Evolutionary conservation across 2,888 invertebrate species (phyloP).

Genomic region (Ornithoptera alexandrae): DNA sequence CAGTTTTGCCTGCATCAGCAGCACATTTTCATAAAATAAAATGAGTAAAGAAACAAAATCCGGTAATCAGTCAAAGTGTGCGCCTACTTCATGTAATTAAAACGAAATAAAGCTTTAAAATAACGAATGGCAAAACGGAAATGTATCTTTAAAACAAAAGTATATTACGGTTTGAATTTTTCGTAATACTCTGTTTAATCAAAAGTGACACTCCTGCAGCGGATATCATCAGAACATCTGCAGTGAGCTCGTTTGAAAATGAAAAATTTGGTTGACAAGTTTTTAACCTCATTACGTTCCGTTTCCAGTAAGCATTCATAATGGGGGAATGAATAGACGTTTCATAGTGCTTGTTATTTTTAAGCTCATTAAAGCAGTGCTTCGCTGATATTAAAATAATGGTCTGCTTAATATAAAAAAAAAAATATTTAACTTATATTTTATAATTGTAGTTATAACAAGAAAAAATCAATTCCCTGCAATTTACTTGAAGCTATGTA

Average conservation of each 20-base stretch:
- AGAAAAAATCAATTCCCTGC: neutral
- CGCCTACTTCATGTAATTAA: neutral
- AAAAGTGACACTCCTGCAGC: conserved; percentile 13
- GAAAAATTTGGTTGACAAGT: conserved; percentile 19
- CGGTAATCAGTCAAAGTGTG: neutral
- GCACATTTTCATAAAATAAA: no score
- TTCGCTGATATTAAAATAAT: neutral
- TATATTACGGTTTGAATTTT: neutral
- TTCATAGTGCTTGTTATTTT: conserved; percentile 3
- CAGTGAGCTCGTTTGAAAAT: conserved; percentile 17
- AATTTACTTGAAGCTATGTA: neutral
- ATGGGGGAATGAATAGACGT: conserved; percentile 12
- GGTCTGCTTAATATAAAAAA: neutral
- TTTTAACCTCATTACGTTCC: conserved; percentile 25
- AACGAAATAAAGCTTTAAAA: neutral
- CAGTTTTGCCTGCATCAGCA: no score
- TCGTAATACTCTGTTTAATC: neutral
- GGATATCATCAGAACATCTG: conserved; percentile 10
- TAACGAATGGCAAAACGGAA: neutral
- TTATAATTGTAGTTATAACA: neutral
- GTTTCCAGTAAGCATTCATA: conserved; percentile 16
- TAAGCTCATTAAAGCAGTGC: conserved; percentile 15
- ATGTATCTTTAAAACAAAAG: neutral
- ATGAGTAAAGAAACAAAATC: no score
- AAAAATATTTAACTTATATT: neutral